Base-by-base conservation (phyloP, 2,113 vertebrate genomes). In the Otocyon megalotis region DNA sequence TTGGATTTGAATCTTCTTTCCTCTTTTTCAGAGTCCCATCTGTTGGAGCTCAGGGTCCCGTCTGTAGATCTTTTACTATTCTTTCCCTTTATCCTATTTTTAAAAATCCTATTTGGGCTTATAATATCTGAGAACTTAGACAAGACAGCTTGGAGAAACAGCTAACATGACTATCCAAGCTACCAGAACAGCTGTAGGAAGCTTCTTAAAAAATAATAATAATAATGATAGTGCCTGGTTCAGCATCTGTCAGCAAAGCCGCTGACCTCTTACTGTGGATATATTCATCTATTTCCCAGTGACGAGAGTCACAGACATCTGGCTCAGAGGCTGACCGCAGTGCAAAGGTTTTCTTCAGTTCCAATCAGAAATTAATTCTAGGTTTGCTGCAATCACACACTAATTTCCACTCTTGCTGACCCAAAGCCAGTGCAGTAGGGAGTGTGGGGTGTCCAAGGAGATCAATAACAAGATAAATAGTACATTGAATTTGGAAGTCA, bases 221-320 rank as follows among this genome's bases (percentile, higher is more conserved):
- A 87, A 62, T 43, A 43, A 43, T 43, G 56, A 62, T 10, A 76
- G 19, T 65, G 87, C 32, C 50, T 74, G 48, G 11, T 58, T 58
- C 65, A 94, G 53, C 62, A 54, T 97, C 97, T 95, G 81, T 97
- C 95, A 97, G 90, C 72, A 77, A 72, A 90, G 37, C 35, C 85
- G 53, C n/a, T 97, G 94, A 97, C 97, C 93, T 97, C 53, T 79
- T 35, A 62, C 88, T 60, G 24, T 79, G 88, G 28, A 43, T 54
- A 43, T 54, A 67, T 28, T 90, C 37, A 16, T 96, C 60, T 81
- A 37, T 95, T 96, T 98, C 97, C 96, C 88, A 62, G 67, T 76
- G 72, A 81, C 37, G n/a, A 71, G 53, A 80, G 43, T 65, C 86
- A 35, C 56, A 65, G 88, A 35, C 20, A 2, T 48, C 56, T 96